Base-by-base conservation (phyloP, 1,140 invertebrate genomes). In the Dermatophagoides farinae region DNA sequence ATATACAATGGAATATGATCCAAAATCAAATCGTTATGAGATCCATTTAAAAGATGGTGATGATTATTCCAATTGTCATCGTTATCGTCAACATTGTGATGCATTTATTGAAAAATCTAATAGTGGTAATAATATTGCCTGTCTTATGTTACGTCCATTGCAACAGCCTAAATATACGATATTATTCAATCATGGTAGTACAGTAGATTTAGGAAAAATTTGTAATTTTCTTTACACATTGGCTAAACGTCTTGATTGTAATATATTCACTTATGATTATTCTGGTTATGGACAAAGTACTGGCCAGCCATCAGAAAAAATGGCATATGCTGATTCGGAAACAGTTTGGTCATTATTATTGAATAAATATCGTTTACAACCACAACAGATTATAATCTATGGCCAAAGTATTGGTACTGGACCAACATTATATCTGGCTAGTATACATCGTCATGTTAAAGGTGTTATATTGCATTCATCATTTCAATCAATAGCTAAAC, bases 1-100 rank as follows among this genome's bases (percentile, higher is more conserved):
- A 53, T 98, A 98, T 76, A 83, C 83, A 68, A 84, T 95, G 65
- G 72, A 73, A 23, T 50, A 61, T 0, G 68, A 70, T 43, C 68
- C 72, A 37, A 65, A 64, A 14, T 67, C 67, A n/a, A 71, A 65
- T 54, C 66, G 61, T 61, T 71, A 62, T 40, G 61, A 62, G n/a
- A 60, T 64, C 10, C 43, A 44, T 11, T 37, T 59, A 22, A 59
- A 60, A 6, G 2, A 60, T 16, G 58, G 38, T 8, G n/a, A 14
- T 23, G 58, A 49, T 46, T n/a, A n/a, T 47, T 38, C 58, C 50
- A 43, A 16, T 40, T 47, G 41, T 50, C 43, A 60, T 43, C 25
- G 39, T 8, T 38, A 50, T 39, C 58, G 50, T 1, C 44, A 60
- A 38, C 18, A 18, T 12, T 60, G 47, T 50, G 58, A 60, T 18